Percentiles rank a stretch among this genome's conserved stretches.
Evolutionary conservation across 2,888 invertebrate genomes (phyloP).

Genomic region (Camponotus fellah): DNA sequence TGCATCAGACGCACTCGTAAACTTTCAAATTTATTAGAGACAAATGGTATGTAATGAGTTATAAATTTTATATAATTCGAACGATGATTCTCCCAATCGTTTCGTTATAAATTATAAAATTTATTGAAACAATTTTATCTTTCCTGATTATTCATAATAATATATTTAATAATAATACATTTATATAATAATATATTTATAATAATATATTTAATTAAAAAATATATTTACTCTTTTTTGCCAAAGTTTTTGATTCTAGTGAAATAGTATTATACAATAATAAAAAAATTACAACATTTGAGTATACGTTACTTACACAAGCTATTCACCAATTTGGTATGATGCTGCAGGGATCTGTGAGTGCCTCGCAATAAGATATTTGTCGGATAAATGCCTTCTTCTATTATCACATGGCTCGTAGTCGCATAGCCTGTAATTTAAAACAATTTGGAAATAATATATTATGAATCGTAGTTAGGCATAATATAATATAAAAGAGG

Average conservation of each 20-base stretch:
- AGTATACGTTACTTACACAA: conserved; percentile 15
- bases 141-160: background rate
- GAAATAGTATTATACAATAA: background rate
- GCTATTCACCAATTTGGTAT: conserved; percentile 4
- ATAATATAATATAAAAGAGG: conserved; percentile 56
- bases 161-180: too few relatives aligned
- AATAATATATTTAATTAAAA: background rate
- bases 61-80: background rate
- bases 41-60: background rate
- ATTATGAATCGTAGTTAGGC: conserved; percentile 72
- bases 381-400: conserved; percentile 65
- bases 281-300: conserved; percentile 2
- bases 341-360: conserved; percentile 18
- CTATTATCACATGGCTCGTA: conserved; percentile 65
- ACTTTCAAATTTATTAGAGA: background rate
- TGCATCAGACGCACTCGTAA: background rate
- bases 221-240: background rate
- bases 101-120: conserved; percentile 12
- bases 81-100: background rate
- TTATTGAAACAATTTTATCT: background rate
- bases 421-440: conserved; percentile 78
- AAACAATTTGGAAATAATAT: conserved; percentile 80
- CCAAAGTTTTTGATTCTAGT: background rate
- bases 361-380: conserved; percentile 51
- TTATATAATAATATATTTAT: background rate